These are phyloP conservation scores for Lagopus leucura DNA, from an alignment of 2,113 vertebrate species.

Conservation along the genomic window DNA sequence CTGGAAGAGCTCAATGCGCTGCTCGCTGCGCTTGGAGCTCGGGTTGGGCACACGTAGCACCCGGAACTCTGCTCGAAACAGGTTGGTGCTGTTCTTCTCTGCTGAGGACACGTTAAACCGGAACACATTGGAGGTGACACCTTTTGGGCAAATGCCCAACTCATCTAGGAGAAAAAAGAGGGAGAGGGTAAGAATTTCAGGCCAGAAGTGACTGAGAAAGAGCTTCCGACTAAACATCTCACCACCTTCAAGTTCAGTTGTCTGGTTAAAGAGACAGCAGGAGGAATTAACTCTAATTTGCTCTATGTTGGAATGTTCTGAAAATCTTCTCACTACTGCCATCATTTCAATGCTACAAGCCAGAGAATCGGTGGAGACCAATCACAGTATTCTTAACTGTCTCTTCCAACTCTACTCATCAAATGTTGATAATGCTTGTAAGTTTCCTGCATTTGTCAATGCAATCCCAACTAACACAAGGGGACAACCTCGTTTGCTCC, in stretches of 20 bases:
- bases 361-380: neutral
- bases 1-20: conserved; percentile 98
- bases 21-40: conserved; percentile 89
- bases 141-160: conserved; percentile 88
- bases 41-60: conserved; percentile 90
- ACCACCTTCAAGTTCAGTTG: neutral
- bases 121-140: conserved; percentile 93
- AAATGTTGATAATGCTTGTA: neutral
- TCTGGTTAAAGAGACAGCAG: neutral
- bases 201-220: neutral
- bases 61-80: conserved; percentile 96
- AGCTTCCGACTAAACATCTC: neutral
- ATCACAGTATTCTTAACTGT: neutral
- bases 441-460: neutral
- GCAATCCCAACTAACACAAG: neutral
- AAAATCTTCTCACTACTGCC: neutral
- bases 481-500: neutral
- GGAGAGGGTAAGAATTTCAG: conserved; percentile 30
- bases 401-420: neutral
- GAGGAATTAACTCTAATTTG: neutral
- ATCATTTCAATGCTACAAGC: neutral
- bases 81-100: conserved; percentile 95
- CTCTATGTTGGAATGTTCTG: neutral
- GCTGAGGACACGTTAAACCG: conserved; percentile 94
- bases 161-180: conserved; percentile 82